A percentile compares a stretch with the other conserved stretches of the same genome.
Conservation (phyloP, 2,888 invertebrate species). For the Syrphus vitripennis region DNA sequence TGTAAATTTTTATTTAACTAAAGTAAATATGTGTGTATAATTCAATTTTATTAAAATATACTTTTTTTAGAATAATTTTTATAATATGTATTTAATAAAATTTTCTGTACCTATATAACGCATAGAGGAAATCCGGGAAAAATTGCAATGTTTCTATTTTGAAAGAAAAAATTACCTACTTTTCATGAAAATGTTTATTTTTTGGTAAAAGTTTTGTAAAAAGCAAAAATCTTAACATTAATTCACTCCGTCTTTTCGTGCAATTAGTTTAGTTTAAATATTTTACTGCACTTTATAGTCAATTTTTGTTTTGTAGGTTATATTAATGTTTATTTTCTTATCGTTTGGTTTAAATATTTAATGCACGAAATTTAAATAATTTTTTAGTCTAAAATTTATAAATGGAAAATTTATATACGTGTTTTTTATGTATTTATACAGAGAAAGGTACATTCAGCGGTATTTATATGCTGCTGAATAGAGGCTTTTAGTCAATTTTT, state of each 20-base stretch:
- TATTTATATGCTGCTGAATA: constrained; percentile 44
- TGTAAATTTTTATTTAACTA: constrained; percentile 55
- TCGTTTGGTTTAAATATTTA: constrained; percentile 23
- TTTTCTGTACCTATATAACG: constrained; percentile 64
- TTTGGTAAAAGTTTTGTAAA: constrained; percentile 11
- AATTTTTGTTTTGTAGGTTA: constrained; percentile 39
- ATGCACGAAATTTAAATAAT: constrained; percentile 8
- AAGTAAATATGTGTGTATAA: neutral
- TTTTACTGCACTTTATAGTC: constrained; percentile 57
- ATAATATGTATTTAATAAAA: constrained; percentile 25
- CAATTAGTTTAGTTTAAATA: constrained; percentile 54
- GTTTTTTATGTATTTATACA: too few relatives aligned
- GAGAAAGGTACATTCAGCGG: constrained; percentile 38
- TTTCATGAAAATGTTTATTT: constrained; percentile 43
- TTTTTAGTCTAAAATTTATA: constrained; percentile 23
- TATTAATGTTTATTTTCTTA: constrained; percentile 14
- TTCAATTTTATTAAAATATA: constrained; percentile 14
- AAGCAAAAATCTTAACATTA: neutral
- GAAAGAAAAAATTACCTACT: constrained; percentile 27
- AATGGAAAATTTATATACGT: neutral
- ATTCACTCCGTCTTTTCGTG: constrained; percentile 44
- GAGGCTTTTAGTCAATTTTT: constrained; percentile 66
- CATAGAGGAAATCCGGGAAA: constrained; percentile 73
- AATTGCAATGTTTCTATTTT: constrained; percentile 67
- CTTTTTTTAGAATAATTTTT: constrained; percentile 4